Conservation (phyloP, 2,113 vertebrate genomes). For the Psittacula cyanocephala region DNA sequence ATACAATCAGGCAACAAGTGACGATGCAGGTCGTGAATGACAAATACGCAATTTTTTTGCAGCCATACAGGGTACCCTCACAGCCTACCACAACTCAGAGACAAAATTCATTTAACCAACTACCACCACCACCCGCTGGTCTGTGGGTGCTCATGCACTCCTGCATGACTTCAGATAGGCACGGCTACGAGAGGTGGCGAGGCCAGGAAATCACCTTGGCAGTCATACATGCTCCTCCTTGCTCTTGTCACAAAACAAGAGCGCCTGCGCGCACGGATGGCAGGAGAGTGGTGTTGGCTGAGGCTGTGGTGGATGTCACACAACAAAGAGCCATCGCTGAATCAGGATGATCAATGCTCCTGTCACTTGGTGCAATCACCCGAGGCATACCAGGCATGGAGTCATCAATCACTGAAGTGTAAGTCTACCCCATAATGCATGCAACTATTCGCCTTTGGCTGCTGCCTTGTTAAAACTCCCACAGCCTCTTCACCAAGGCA, state of each 20-base stretch:
- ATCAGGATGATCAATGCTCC: conserved; percentile 34
- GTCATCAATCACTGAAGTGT: conserved; percentile 14
- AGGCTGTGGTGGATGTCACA: neutral
- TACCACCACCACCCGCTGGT: accelerated
- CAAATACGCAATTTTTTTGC: neutral
- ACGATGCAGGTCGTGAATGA: neutral
- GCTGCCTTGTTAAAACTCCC: neutral
- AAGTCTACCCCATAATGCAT: neutral
- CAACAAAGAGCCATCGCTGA: neutral
- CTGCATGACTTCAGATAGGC: neutral
- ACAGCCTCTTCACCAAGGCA: neutral
- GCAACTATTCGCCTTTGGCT: neutral
- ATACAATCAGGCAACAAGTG: neutral
- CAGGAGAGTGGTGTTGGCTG: accelerated
- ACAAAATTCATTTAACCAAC: neutral
- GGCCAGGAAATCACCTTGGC: neutral
- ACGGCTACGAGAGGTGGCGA: accelerated
- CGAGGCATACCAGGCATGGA: neutral
- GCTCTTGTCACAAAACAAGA: neutral
- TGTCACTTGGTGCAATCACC: neutral
- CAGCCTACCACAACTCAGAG: neutral
- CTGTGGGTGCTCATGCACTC: neutral
- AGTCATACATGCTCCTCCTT: accelerated
- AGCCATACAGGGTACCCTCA: neutral
- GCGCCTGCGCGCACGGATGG: accelerated